These are phyloP conservation scores for Ennomos quercinarius DNA, from an alignment of 2,888 invertebrate genomes.

Conservation along the genomic window DNA sequence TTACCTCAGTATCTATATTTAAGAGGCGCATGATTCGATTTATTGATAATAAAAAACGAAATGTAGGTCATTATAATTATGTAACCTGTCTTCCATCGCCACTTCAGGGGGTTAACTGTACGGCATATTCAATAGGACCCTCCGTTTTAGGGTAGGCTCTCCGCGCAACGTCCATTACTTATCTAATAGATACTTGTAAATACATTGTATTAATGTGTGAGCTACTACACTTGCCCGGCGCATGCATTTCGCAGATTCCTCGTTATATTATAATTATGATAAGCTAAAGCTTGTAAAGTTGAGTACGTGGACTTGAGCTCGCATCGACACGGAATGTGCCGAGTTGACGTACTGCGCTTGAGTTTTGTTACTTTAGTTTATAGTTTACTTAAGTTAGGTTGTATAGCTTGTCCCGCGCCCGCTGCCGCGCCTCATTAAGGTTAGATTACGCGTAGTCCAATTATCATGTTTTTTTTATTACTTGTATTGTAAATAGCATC, in stretches of 20 bases:
- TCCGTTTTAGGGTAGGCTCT: conserved; percentile 49
- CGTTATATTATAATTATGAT: conserved; percentile 25
- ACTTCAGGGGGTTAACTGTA: conserved; percentile 28
- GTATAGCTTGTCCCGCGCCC: conserved; percentile 24
- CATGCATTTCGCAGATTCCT: conserved; percentile 55
- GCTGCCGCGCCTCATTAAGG: conserved; percentile 20
- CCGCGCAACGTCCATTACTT: conserved; percentile 70
- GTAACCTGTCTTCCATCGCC: conserved; percentile 72
- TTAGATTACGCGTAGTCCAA: conserved; percentile 37
- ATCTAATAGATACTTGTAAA: conserved; percentile 51
- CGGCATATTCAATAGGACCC: conserved; percentile 16
- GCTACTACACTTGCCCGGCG: conserved; percentile 41
- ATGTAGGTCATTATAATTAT: conserved; percentile 34
- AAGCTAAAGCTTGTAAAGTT: conserved; percentile 13
- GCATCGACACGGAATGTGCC: neutral
- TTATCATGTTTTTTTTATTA: conserved; percentile 35
- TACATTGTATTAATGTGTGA: conserved; percentile 59
- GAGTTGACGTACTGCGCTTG: neutral
- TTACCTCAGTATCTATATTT: conserved; percentile 55
- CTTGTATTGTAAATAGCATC: conserved; percentile 38
- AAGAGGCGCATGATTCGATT: conserved; percentile 53
- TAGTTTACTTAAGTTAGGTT: conserved; percentile 26
- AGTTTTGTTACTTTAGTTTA: conserved; percentile 21
- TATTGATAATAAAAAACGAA: conserved; percentile 42
- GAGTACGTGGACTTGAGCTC: neutral